phyloP scores from a whole-genome alignment of 2,888 invertebrate genomes.

The Labia minor region DNA sequence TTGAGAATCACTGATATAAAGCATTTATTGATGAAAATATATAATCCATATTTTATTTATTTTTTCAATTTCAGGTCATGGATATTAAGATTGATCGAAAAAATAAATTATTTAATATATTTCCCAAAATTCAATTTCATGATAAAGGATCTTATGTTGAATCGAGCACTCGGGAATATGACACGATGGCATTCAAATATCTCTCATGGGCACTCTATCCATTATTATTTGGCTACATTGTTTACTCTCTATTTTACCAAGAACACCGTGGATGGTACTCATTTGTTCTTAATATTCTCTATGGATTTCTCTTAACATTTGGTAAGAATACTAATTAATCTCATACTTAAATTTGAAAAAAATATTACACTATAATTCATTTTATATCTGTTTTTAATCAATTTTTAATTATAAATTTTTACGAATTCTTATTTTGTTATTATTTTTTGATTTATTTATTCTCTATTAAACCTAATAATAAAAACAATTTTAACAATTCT shows the following conservation, averaged over 20 bases:
- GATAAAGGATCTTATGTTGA: conserved; percentile 96
- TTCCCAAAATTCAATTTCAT: conserved; percentile 69
- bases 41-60: background rate
- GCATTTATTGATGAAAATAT: background rate
- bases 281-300: conserved; percentile 89
- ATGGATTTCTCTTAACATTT: conserved; percentile 95
- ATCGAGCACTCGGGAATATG: conserved; percentile 87
- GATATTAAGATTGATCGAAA: conserved; percentile 70
- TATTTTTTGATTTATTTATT: background rate
- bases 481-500: conserved; percentile 15
- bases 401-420: too few species aligned
- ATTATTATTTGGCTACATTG: conserved; percentile 80
- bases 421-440: background rate
- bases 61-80: conserved; percentile 44
- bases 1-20: background rate
- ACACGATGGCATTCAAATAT: conserved; percentile 90
- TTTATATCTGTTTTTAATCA: background rate
- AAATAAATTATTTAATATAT: conserved; percentile 58
- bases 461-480: background rate
- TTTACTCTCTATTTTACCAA: conserved; percentile 87
- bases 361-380: too few species aligned
- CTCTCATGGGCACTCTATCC: conserved; percentile 95
- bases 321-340: conserved; percentile 36
- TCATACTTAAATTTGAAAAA: background rate
- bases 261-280: conserved; percentile 99